Base-by-base conservation (phyloP, 35 echinoderm and acorn worm species). In the Eucidaris tribuloides region DNA sequence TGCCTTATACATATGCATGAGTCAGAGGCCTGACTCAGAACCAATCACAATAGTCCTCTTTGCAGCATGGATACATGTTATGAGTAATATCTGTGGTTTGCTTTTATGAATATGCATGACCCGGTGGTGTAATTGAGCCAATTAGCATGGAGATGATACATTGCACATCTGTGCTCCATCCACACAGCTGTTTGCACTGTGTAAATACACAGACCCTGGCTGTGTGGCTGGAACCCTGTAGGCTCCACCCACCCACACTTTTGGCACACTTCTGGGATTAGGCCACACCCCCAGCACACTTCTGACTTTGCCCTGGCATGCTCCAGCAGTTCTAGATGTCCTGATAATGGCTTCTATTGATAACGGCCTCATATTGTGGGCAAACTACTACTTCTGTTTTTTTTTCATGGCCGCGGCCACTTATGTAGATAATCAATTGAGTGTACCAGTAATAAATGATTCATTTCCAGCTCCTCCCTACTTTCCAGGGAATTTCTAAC, bases 231-330 rank as follows among this genome's bases (percentile, higher is more conserved):
- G n/a, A n/a, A n/a, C n/a, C n/a, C 24, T 64, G 61, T 19, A 74
- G 44, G 68, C 36, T 32, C 68, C 68, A n/a, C 68, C 68, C 68
- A 74, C 68, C 68, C 68, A 74, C 68, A 74, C 68, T 74, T 74
- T 36, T 35, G 68, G 68, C 68, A 74, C 68, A 74, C 68, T 74
- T 64, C 68, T 35, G 37, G 41, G 28, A 9, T 42, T 38, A 42
- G 41, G 41, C 29, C 68, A 74, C 68, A 36, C 68, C 68, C 37
- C 68, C 68, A 5, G 68, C 68, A 74, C 68, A n/a, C n/a, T n/a
- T n/a, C n/a, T n/a, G n/a, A n/a, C n/a, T n/a, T n/a, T n/a, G n/a
- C n/a, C n/a, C n/a, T n/a, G n/a, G n/a, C n/a, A n/a, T n/a, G n/a
- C n/a, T n/a, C n/a, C n/a, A n/a, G n/a, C n/a, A n/a, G n/a, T n/a